phyloP scores from a whole-genome alignment of 2,888 invertebrate genomes.

The Clepsis dumicolana region DNA sequence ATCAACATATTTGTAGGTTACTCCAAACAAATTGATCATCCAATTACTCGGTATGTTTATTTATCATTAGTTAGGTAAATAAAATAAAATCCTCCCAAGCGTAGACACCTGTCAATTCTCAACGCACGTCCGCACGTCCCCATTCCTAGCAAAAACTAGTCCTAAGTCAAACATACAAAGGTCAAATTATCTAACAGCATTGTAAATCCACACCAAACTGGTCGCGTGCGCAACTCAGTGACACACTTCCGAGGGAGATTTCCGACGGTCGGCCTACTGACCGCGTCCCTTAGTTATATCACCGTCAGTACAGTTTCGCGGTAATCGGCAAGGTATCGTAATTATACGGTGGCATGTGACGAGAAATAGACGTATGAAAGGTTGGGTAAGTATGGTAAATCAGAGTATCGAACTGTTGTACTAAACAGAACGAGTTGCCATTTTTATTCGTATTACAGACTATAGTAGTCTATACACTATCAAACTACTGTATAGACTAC shows the following conservation, averaged over 20 bases:
- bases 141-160: slow-evolving; percentile 6
- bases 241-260: slow-evolving; percentile 63
- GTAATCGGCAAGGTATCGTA: slow-evolving; percentile 32
- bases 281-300: slow-evolving; percentile 67
- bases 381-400: neutral
- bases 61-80: neutral
- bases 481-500: too few species aligned
- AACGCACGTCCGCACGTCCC: neutral
- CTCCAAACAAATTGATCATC: neutral
- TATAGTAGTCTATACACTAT: too few species aligned
- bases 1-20: neutral
- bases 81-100: neutral
- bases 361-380: neutral
- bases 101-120: neutral
- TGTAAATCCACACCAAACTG: slow-evolving; percentile 48
- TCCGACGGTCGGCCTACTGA: slow-evolving; percentile 62
- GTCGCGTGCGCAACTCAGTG: slow-evolving; percentile 53
- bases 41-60: neutral
- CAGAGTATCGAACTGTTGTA: too few species aligned
- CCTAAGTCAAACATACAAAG: slow-evolving; percentile 63
- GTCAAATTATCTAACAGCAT: slow-evolving; percentile 76
- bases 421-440: too few species aligned
- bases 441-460: too few species aligned
- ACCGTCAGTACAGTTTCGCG: slow-evolving; percentile 46
- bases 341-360: slow-evolving; percentile 33